phyloP scores from a whole-genome alignment of 92 coral and sea anemone genomes.

The Bergia sp. region DNA sequence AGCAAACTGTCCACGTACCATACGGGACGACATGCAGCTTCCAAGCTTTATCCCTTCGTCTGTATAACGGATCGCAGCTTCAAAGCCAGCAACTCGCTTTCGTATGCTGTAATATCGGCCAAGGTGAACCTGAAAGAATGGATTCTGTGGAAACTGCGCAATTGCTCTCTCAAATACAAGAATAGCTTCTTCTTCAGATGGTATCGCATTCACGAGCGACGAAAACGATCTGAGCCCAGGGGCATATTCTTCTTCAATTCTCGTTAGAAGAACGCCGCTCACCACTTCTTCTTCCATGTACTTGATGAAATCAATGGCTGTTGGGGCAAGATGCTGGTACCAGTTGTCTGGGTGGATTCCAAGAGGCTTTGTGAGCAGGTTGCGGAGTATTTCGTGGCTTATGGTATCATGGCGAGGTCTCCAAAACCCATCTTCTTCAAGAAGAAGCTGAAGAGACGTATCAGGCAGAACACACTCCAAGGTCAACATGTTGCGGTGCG shows the following conservation, averaged over 20 bases:
- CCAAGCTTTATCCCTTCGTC: conserved; percentile 55
- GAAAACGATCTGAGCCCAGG: conserved; percentile 47
- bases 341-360: conserved; percentile 64
- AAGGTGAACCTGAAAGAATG: conserved; percentile 64
- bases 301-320: conserved; percentile 47
- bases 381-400: conserved; percentile 49
- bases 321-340: conserved; percentile 53
- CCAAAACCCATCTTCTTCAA: conserved; percentile 70
- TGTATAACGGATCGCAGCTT: conserved; percentile 55
- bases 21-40: neutral
- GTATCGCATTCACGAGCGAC: conserved; percentile 47
- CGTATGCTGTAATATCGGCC: conserved; percentile 66
- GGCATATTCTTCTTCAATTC: neutral
- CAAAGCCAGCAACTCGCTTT: conserved; percentile 50
- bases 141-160: conserved; percentile 48
- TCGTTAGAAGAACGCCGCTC: conserved; percentile 46
- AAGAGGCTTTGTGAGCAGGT: too few species aligned
- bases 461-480: conserved; percentile 42
- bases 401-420: conserved; percentile 61
- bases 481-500: conserved; percentile 32
- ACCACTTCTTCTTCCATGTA: conserved; percentile 51
- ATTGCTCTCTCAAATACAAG: conserved; percentile 64
- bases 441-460: conserved; percentile 47
- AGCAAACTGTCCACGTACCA: conserved; percentile 59
- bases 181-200: conserved; percentile 57